Base-by-base conservation (phyloP, 1,140 invertebrate genomes). In the Goniozus legneri region DNA sequence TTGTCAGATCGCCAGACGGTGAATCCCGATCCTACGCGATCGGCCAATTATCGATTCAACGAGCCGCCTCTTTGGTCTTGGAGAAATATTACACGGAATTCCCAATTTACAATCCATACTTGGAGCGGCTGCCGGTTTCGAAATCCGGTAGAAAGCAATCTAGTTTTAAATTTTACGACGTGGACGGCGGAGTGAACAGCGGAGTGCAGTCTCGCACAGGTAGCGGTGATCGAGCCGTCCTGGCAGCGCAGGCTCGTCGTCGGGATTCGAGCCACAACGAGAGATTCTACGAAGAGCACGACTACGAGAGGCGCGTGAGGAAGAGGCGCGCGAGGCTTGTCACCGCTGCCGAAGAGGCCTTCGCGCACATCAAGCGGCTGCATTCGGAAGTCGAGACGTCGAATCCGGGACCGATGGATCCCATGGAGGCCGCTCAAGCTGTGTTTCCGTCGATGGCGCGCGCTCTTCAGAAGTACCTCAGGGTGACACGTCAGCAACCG, bases 1-100 rank as follows among this genome's bases (percentile, higher is more conserved):
- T 92, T 30, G 87, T 96, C 1, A 80, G 97, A 54, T 96, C 92
- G 34, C 96, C 97, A 0, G 96, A 99, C 69, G 97, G 96, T 2
- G 86, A 86, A 47, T 89, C 87, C 41, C 78, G 82, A 50, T 85
- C 87, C 1, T 97, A 95, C 71, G 84, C 84, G 27, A 84, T 98
- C 18, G 95, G 95, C 0, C 86, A 94, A 64, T 77, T 98, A 42
- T 94, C 92, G 57, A 94, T 98, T 56, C 97, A 99, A 71, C 77
- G 94, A 58, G 92, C 95, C 2, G 94, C 96, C 0, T 88, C 95
- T 1, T 94, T 89, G 86, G 84, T 97, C 8, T 74, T 99, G 21
- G 91, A 97, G 72, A 88, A 87, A 48, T 99, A 99, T 71, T 98
- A 98, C 58, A 88, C 89, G 1, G 93, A 97, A 66, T 98, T 99